Conservation (phyloP, 1,140 invertebrate genomes). For the Sinonovacula constricta region DNA sequence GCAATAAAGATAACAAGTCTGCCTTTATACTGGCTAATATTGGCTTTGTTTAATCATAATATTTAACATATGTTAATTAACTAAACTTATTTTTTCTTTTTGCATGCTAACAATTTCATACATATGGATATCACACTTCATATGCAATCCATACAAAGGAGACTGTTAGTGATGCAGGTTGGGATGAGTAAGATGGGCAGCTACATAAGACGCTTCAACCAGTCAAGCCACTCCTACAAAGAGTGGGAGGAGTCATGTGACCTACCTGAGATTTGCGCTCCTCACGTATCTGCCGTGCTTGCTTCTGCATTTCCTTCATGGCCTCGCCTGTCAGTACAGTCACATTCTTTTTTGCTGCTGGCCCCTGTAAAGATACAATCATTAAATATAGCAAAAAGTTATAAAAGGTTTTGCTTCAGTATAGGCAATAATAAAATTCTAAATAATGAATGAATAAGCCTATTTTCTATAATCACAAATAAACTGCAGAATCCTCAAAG, state of each 20-base stretch:
- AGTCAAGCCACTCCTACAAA: not conserved
- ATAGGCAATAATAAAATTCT: not conserved
- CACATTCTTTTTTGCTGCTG: slow-evolving; percentile 71
- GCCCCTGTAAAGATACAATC: slow-evolving; percentile 45
- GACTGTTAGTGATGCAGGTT: not conserved
- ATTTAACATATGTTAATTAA: no score
- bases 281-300: slow-evolving; percentile 73
- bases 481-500: not conserved
- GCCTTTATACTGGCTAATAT: no score
- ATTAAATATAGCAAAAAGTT: not conserved
- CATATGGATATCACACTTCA: not conserved
- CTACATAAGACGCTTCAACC: not conserved
- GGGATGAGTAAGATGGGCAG: not conserved
- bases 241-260: not conserved
- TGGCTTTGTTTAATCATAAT: no score
- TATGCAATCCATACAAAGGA: not conserved
- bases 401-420: not conserved
- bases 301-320: slow-evolving; percentile 76
- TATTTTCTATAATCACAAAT: not conserved
- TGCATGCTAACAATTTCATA: no score
- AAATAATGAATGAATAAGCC: no score
- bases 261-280: slow-evolving; percentile 65
- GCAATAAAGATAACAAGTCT: no score
- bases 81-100: no score
- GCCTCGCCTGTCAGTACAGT: slow-evolving; percentile 72